Base-by-base conservation (phyloP, 2,113 vertebrate species). In the Mellivora capensis region DNA sequence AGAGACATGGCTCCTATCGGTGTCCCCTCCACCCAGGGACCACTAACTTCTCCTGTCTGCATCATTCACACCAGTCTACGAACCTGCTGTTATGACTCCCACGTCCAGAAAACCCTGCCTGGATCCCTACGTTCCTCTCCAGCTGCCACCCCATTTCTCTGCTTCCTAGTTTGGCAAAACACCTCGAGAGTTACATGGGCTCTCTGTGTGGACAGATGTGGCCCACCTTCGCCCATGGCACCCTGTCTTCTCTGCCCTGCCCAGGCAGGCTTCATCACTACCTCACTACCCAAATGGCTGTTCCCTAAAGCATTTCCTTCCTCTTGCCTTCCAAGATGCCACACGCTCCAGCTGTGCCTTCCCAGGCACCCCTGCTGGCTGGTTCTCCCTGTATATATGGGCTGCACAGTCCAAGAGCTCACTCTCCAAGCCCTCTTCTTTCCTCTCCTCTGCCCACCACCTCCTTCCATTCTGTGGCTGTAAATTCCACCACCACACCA, bases 271-370 rank as follows among this genome's bases (percentile, higher is more conserved):
- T 64, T 49, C 64, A 37, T 2, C 74, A 31, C 42, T 2, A 7
- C 42, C 7, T 77, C 74, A 27, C 42, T 14, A 18, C 74, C 74
- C 6, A 13, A 74, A 6, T 31, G 6, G 13, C 39, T 20, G 3
- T 59, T 67, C 34, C 37, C 61, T 23, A 0, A 23, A 29, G 31
- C 2, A 18, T 14, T 10, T 31, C n/a, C 52, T 44, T 61, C 79
- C n/a, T 20, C 27, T 61, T n/a, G 27, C 42, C 42, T 23, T 31
- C 39, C 69, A 27, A 6, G 12, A 12, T 0, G 20, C 13, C 23
- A 1, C 2, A 6, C 3, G 4, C 42, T 13, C 77, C 0, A 0
- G 4, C 27, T 34, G 4, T 6, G n/a, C n/a, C 87, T 57, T 82
- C 18, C 42, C 59, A 2, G 21, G 14, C 0, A 0, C 42, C 61